Evolutionary conservation across 2,113 vertebrate species (phyloP), one percentile per base, ranked within the genome.

Genomic region (chimpanzee (Pan troglodytes)): DNA sequence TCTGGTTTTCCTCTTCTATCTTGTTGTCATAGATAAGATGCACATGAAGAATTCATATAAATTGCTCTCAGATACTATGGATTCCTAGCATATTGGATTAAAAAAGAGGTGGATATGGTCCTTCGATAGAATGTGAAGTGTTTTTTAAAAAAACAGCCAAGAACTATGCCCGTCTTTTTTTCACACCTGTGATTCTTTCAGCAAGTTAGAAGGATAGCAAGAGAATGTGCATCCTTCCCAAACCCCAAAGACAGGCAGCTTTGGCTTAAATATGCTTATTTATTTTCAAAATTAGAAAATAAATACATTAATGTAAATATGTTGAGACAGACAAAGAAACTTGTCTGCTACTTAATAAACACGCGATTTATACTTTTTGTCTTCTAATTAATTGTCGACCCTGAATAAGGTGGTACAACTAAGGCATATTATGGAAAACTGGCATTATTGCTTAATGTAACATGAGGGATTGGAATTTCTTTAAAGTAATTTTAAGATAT

Each of bases 401-500:
- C 68, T 93, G 30, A 81, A 25, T 67, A 38, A 97, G 96, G 61
- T 95, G 17, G 27, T 82, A 45, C 59, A 95, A 86, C 57, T 40
- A 59, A 90, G 20, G 18, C 43, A 93, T 94, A 48, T 40, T 97
- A 93, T 94, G 87, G 89, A 93, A 97, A 83, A 45, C 80, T 84
- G 50, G 38, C 93, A 70, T 50, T 97, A 68, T 85, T 97, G 79
- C 87, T 98, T 97, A 93, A 79, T 94, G 57, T 95, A 80, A 93
- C 93, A 55, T 79, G 80, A 97, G 76, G 40, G 88, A 79, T 52
- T 93, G 92, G 81, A 90, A 96, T 95, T 92, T 97, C 97, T 97
- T 97, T 98, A 78, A 97, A 97, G 94, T 96, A 88, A 79, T 30
- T 55, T 97, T 98, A 98, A 97, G 80, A 96, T 97, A 88, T 97